A percentile compares a stretch with the other conserved stretches of the same genome.
These are phyloP conservation scores for Excalfactoria chinensis DNA, from an alignment of 2,113 vertebrate species.

Conservation along the genomic window DNA sequence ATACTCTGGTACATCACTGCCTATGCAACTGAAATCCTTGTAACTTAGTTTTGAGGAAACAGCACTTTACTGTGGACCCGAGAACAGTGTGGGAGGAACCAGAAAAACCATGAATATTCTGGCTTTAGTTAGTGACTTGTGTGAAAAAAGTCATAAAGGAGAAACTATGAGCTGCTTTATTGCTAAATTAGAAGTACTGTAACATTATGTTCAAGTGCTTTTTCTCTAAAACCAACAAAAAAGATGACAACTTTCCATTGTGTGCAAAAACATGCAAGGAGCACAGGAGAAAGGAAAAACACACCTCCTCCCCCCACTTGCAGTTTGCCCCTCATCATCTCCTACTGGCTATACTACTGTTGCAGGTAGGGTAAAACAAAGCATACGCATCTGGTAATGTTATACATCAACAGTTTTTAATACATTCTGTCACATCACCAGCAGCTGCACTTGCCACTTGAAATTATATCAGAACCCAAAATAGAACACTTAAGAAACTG, in stretches of 20 bases:
- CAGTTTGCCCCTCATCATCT: not conserved
- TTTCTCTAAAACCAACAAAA: not conserved
- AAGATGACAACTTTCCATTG: not conserved
- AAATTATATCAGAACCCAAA: conserved; percentile 29
- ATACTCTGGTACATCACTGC: not conserved
- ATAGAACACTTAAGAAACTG: conserved; percentile 33
- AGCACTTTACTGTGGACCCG: not conserved
- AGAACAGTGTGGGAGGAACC: not conserved
- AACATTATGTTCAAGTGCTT: not conserved
- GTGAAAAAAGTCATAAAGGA: not conserved
- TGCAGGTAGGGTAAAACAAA: conserved; percentile 8
- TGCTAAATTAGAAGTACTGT: not conserved
- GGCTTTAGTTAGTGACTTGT: not conserved
- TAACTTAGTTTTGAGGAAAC: not conserved
- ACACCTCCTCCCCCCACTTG: not conserved
- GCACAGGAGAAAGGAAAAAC: not conserved
- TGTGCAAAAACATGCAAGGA: not conserved
- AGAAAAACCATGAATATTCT: not conserved
- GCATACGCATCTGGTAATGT: not conserved
- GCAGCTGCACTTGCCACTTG: conserved; percentile 34
- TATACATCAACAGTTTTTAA: conserved; percentile 28
- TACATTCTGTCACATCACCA: conserved; percentile 3
- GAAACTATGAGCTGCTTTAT: not conserved
- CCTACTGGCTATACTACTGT: not conserved
- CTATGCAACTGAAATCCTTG: not conserved